Evolutionary conservation across 2,888 invertebrate genomes (phyloP).

Genomic region (Lasioglossum villosulum): DNA sequence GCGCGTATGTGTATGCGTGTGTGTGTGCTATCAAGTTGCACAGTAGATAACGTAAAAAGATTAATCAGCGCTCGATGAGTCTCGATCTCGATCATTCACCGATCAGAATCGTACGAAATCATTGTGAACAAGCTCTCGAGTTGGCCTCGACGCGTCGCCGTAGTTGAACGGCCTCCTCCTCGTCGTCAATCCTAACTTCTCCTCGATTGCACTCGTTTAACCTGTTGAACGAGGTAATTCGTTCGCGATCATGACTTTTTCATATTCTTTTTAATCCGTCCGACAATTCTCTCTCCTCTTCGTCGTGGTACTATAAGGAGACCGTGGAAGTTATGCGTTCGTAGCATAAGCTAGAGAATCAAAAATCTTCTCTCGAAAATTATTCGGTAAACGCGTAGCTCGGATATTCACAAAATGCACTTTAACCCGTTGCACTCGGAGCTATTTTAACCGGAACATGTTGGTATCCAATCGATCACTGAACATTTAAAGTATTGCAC

Average conservation of each 20-base stretch:
- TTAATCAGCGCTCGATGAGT: neutral
- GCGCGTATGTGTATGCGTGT: too few relatives aligned
- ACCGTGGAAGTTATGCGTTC: neutral
- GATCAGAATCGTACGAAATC: conserved; percentile 13
- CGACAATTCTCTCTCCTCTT: neutral
- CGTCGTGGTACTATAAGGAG: neutral
- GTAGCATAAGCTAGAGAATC: neutral
- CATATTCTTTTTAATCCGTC: neutral
- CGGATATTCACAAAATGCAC: neutral
- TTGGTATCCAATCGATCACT: too few relatives aligned
- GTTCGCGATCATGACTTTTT: neutral
- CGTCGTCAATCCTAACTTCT: neutral
- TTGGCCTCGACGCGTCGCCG: conserved; percentile 4
- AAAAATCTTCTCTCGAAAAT: neutral
- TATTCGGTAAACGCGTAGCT: neutral
- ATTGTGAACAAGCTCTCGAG: neutral
- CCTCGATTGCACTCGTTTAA: neutral
- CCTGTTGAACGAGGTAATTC: neutral
- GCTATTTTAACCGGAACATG: too few relatives aligned
- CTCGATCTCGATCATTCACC: conserved; percentile 7
- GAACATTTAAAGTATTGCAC: too few relatives aligned
- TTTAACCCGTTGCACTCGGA: neutral
- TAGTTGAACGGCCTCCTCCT: neutral
- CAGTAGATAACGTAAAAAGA: conserved; percentile 19
- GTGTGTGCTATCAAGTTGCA: neutral